Evolutionary conservation across 2,113 vertebrate species (phyloP), one percentile per base, ranked within the genome.

Genomic region (Corydoras sp.): DNA sequence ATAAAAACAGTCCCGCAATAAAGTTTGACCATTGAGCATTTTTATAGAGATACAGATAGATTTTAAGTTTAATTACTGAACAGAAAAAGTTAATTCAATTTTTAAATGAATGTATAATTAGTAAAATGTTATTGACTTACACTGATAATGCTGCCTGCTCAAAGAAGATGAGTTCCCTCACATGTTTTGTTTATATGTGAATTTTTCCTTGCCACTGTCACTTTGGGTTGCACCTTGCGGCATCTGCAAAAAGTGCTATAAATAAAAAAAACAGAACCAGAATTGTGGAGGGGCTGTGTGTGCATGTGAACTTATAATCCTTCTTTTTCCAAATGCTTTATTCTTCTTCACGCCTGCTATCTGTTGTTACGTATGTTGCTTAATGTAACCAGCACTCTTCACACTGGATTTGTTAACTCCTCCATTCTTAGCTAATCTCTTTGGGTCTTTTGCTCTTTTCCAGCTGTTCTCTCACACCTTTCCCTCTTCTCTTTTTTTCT

Each of bases 391-490:
- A 59, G 54, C 31, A 7, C 13, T 49, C 62, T 54, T 30, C 59
- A 67, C 48, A 18, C 12, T 67, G 11, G 35, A 58, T 9, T 50
- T 12, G 64, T 58, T 69, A 69, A 69, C 65, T 49, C 62, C 61
- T 58, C 53, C 68, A 14, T 49, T 74, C 50, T 72, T 74, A 13
- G 75, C 79, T 77, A 77, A 73, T 81, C 82, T 55, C 18, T 58
- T 14, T 54, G 50, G 11, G 58, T 78, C 62, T 75, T 24, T 69
- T 58, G 43, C 65, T 77, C 50, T 66, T 51, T 79, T 61, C 76
- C 78, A 81, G 83, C 80, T 83, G 77, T 83, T 65, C 80, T 85
- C 80, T 87, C 79, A 75, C 76, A 87, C 80, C 67, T 85, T 83
- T 71, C 63, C 60, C 56, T 84, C 77, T 85, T 78, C 81, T 85